Base-by-base conservation (phyloP, 2,797 vertebrate genomes). In the Psittacula derbiana region DNA sequence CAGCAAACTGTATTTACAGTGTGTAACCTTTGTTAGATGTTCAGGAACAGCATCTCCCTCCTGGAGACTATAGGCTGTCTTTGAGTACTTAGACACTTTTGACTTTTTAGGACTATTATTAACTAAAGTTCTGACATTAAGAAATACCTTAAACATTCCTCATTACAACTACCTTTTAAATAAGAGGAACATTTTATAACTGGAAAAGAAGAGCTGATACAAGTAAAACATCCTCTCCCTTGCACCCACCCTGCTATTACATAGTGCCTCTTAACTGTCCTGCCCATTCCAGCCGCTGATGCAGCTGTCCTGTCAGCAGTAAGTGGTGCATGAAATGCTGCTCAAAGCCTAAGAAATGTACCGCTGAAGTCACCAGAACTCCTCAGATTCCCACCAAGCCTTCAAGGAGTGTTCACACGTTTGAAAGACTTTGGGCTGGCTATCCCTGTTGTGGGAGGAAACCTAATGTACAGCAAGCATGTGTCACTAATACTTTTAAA, bases 271-370 rank as follows among this genome's bases (percentile, higher is more conserved):
- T 53, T 7, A 28, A 28, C 1, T 12, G 38, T 52, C 60, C 65
- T 79, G 74, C n/a, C 85, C 10, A 0, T 40, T 75, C 25, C 23
- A 60, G 44, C 13, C 0, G 0, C 20, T 0, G 3, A 52, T 60
- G 57, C 50, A 61, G 90, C 55, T 58, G 67, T 18, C 38, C n/a
- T 65, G 53, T 11, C 46, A 47, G 52, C 36, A 74, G 18, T 6
- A 44, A 78, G 40, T 4, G 47, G 8, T 70, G 65, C 43, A 62
- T 2, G 5, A 43, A 64, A 76, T 0, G 0, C 40, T 43, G 67
- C 74, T 65, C 55, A 80, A 52, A 83, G 64, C 36, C 46, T 12
- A 43, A 10, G 16, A 55, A 62, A 82, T 0, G 0, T 28, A 33
- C 49, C 55, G 50, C 46, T 74, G 49, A 74, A 80, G 44, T 20